Evolutionary conservation across 1,140 invertebrate species (phyloP), one percentile per base, ranked within the genome.

Genomic region (Sitobion miscanthi): DNA sequence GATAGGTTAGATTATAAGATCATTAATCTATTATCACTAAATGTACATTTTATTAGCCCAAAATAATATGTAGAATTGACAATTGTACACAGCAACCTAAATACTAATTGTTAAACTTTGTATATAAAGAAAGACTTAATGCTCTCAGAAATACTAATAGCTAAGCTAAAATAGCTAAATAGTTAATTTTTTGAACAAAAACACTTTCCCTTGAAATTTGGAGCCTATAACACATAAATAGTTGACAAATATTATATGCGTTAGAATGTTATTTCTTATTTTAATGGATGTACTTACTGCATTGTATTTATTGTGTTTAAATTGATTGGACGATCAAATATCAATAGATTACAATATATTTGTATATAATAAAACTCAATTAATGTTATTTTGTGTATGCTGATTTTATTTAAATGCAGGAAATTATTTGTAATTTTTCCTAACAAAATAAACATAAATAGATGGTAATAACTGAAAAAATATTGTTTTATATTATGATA

Each of bases 261-360:
- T 86, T 47, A 14, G 23, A 85, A 8, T 86, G 42, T 86, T 45
- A 86, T 45, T 45, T 4, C 11, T 25, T 42, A 42, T 42, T 42
- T 42, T 42, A 42, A 42, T 45, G 38, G 23, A 42, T 47, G 85
- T 86, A 86, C 85, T 86, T 86, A 86, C 9, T 30, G 45, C 1
- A 86, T 86, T 86, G 42, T 47, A 86, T 86, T 86, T 42, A 3
- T 86, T 86, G 45, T 86, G 8, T 25, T 85, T 25, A 85, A 42
- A 85, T 25, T 85, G 38, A 14, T 85, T 86, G 25, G 4, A 45
- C 25, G 42, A 45, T 86, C 42, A 42, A 45, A 42, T 25, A 45
- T 86, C 23, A 86, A 86, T 86, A 86, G n/a, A 47, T 86, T 47
- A 86, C 85, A 30, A 86, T 47, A 30, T 86, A 86, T 86, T 86